These are phyloP conservation scores for Zaprionus vittiger DNA, from an alignment of 1,140 invertebrate species.

Conservation along the genomic window DNA sequence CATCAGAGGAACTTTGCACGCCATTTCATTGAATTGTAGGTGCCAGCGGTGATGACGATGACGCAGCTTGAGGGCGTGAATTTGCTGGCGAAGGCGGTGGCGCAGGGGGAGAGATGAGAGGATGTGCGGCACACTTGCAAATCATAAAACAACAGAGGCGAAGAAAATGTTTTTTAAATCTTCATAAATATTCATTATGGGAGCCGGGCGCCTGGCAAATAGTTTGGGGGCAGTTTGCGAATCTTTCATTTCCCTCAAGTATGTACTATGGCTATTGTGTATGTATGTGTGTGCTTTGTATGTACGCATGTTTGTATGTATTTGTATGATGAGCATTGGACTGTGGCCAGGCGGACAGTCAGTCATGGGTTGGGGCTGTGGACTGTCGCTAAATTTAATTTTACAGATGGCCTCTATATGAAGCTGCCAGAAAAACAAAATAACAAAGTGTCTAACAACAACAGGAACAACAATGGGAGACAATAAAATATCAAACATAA, in stretches of 20 bases:
- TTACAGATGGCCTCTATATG: constrained; percentile 72
- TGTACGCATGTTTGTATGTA: constrained; percentile 15
- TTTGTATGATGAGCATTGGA: constrained; percentile 18
- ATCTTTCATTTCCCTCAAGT: constrained; percentile 55
- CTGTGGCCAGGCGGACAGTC: constrained; percentile 9
- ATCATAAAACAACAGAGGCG: constrained; percentile 84
- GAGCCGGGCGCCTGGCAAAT: constrained; percentile 65
- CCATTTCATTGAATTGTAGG: constrained; percentile 72
- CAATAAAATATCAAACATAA: constrained; percentile 29
- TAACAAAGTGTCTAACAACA: constrained; percentile 62
- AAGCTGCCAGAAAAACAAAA: constrained; percentile 66
- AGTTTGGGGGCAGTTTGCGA: constrained; percentile 71
- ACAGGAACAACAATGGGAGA: constrained; percentile 26
- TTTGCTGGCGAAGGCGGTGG: background rate
- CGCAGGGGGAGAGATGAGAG: too few species aligned
- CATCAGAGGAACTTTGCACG: constrained; percentile 76
- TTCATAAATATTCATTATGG: constrained; percentile 83
- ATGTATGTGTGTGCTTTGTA: background rate
- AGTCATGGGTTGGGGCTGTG: constrained; percentile 3
- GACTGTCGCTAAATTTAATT: constrained; percentile 64
- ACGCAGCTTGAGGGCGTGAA: background rate
- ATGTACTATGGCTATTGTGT: constrained; percentile 35
- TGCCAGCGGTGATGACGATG: constrained; percentile 14
- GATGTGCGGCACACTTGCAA: constrained; percentile 73
- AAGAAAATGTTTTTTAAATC: constrained; percentile 84